These are phyloP conservation scores for Artibeus lituratus DNA, from an alignment of 2,797 vertebrate species.

Conservation along the genomic window DNA sequence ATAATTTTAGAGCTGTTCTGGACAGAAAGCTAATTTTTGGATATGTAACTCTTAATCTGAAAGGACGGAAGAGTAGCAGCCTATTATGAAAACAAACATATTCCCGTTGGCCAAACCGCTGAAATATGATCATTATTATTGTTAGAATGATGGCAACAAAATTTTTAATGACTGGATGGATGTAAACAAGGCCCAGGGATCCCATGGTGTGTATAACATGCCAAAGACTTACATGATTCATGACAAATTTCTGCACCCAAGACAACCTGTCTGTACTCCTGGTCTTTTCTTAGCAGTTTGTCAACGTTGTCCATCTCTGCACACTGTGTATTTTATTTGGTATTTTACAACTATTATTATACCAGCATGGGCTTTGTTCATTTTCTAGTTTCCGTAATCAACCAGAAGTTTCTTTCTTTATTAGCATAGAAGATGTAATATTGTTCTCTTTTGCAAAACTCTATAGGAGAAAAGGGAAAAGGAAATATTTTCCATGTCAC, in stretches of 20 bases:
- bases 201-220: conserved; percentile 64
- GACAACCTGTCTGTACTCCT: conserved; percentile 46
- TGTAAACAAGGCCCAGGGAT: conserved; percentile 68
- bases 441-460: not conserved
- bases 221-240: conserved; percentile 65
- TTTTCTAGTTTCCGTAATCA: conserved; percentile 35
- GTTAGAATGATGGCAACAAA: conserved; percentile 69
- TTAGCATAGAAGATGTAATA: not conserved
- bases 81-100: conserved; percentile 68
- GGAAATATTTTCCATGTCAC: not conserved
- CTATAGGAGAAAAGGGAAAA: conserved; percentile 17
- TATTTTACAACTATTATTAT: not conserved
- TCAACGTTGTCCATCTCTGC: conserved; percentile 34
- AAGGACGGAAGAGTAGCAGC: conserved; percentile 72
- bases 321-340: conserved; percentile 4
- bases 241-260: conserved; percentile 71
- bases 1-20: conserved; percentile 15
- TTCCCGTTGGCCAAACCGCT: conserved; percentile 62
- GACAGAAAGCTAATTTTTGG: conserved; percentile 71
- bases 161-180: conserved; percentile 64
- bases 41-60: conserved; percentile 51
- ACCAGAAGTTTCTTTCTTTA: not conserved
- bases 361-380: conserved; percentile 37
- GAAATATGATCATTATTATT: not conserved
- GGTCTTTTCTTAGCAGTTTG: conserved; percentile 55